Conservation (phyloP, 2,797 vertebrate species). For the Tapirus indicus region DNA sequence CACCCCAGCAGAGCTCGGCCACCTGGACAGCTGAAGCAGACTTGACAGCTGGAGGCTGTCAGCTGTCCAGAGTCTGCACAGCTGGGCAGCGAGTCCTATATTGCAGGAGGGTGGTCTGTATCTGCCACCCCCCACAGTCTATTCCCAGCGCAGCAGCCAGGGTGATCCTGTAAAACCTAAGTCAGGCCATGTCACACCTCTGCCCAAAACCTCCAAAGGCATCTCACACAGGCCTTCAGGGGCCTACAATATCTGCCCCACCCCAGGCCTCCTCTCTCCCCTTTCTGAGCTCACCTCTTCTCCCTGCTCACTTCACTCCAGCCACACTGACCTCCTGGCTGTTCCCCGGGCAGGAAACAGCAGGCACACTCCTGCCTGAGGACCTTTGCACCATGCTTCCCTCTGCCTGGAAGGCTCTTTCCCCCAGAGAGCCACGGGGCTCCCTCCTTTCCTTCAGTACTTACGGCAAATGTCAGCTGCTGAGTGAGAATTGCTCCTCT, state of each 20-base stretch:
- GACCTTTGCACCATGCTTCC: not conserved
- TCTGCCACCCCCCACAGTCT: not conserved
- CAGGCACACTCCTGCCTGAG: not conserved
- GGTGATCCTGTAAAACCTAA: not conserved
- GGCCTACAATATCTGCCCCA: not conserved
- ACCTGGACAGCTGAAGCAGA: not conserved
- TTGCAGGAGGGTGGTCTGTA: fast-evolving
- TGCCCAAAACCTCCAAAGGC: not conserved
- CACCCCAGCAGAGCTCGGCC: not conserved
- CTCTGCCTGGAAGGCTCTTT: not conserved
- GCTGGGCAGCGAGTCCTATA: not conserved
- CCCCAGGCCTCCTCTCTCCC: not conserved
- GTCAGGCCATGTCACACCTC: not conserved
- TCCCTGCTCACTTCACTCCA: not conserved
- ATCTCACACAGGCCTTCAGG: not conserved
- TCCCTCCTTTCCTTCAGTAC: not conserved
- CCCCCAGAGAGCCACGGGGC: not conserved
- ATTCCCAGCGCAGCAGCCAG: not conserved
- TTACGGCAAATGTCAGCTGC: not conserved
- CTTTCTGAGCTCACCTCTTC: not conserved
- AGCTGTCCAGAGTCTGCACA: not conserved
- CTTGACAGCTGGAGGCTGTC: not conserved
- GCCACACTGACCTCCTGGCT: not conserved
- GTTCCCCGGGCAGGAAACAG: not conserved
- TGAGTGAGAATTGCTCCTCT: not conserved